Percentiles rank a stretch among this genome's conserved stretches.
These are phyloP conservation scores for Thereva nobilitata DNA, from an alignment of 2,888 invertebrate genomes.

Conservation along the genomic window DNA sequence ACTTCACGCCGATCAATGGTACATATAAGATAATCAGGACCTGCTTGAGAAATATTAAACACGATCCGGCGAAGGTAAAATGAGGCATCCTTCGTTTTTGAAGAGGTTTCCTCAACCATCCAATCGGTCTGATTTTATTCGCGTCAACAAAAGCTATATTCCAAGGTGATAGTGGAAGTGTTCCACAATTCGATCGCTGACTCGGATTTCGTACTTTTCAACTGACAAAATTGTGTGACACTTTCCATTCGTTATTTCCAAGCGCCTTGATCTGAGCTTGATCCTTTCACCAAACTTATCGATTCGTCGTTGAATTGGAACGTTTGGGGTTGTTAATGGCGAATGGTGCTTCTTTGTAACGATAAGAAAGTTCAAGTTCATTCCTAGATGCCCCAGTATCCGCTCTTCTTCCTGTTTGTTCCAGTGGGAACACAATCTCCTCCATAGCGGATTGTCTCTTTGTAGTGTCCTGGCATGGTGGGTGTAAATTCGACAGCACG, in stretches of 20 bases:
- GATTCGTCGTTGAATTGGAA: constrained; percentile 63
- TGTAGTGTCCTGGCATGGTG: constrained; percentile 72
- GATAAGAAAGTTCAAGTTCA: constrained; percentile 70
- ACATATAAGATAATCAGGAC: constrained; percentile 78
- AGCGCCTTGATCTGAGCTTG: constrained; percentile 59
- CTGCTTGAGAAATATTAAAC: constrained; percentile 87
- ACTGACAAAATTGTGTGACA: constrained; percentile 85
- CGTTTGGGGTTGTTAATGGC: constrained; percentile 67
- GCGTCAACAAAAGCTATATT: constrained; percentile 64
- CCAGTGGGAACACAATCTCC: constrained; percentile 65
- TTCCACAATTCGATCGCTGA: constrained; percentile 67
- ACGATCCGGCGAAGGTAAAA: constrained; percentile 78
- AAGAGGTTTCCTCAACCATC: constrained; percentile 85
- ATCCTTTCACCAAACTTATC: constrained; percentile 58
- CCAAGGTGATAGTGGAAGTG: constrained; percentile 79
- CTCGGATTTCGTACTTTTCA: constrained; percentile 88
- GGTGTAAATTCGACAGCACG: constrained; percentile 84
- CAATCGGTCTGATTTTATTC: constrained; percentile 62
- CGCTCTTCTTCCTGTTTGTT: constrained; percentile 61
- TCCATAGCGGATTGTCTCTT: constrained; percentile 71
- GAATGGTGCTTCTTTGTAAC: constrained; percentile 73
- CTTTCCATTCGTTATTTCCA: constrained; percentile 80
- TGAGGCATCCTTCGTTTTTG: constrained; percentile 74
- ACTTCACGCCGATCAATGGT: constrained; percentile 68
- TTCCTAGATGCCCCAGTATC: constrained; percentile 68